These are phyloP conservation scores for Fistularia tabacaria DNA, from an alignment of 2,797 vertebrate species.

Conservation along the genomic window DNA sequence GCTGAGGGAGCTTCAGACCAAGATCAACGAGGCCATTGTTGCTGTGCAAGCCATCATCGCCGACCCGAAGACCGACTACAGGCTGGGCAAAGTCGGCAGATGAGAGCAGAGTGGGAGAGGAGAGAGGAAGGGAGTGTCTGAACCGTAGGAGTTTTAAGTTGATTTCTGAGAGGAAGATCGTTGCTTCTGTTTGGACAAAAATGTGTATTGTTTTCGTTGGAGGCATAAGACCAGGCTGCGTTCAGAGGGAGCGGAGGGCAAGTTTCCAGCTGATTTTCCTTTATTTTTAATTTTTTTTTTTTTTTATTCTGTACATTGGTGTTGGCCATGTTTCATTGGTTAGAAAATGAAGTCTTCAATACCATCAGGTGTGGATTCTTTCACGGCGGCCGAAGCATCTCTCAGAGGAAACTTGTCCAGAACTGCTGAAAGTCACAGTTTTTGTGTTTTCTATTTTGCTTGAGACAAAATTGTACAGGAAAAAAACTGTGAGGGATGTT, in stretches of 20 bases:
- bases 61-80: slow-evolving; percentile 96
- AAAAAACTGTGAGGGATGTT: slow-evolving; percentile 16
- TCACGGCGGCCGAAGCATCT: no score
- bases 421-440: slow-evolving; percentile 1
- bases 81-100: slow-evolving; percentile 97
- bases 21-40: slow-evolving; percentile 96
- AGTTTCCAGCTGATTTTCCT: slow-evolving; percentile 8
- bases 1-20: slow-evolving; percentile 93
- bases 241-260: slow-evolving; percentile 4
- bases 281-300: not conserved
- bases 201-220: not conserved
- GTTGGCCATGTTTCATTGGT: no score
- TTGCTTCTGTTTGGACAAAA: slow-evolving; percentile 18
- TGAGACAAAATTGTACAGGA: slow-evolving; percentile 2
- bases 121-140: slow-evolving; percentile 12
- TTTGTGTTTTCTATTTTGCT: not conserved
- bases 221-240: no score
- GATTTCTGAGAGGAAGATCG: slow-evolving; percentile 15
- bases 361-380: no score
- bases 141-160: slow-evolving; percentile 23
- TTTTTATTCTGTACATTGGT: not conserved
- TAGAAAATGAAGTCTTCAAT: no score
- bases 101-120: slow-evolving; percentile 58
- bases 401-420: no score
- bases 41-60: slow-evolving; percentile 97